Conservation (phyloP, 1,140 invertebrate species). For the Chironomus striatipennis region DNA sequence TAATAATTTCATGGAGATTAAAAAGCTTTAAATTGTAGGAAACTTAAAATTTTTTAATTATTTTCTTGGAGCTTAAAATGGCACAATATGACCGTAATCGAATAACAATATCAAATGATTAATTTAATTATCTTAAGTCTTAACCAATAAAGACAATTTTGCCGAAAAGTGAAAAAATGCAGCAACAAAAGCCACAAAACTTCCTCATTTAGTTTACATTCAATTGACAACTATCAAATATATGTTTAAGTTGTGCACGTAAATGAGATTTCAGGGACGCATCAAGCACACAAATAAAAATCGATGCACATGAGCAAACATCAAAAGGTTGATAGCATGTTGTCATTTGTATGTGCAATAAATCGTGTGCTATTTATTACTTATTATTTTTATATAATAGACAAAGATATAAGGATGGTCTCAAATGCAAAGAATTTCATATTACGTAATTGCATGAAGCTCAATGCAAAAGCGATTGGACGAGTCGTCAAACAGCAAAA, state of each 20-base stretch:
- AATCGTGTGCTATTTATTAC: neutral
- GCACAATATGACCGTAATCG: no score
- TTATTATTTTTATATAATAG: neutral
- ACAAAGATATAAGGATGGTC: neutral
- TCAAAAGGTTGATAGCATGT: neutral
- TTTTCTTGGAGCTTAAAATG: no score
- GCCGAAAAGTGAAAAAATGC: no score
- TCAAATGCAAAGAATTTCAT: conserved; percentile 9
- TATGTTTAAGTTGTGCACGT: neutral
- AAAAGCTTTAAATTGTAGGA: no score
- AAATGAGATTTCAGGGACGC: neutral
- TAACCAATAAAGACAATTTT: no score
- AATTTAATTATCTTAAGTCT: no score
- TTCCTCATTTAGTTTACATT: neutral
- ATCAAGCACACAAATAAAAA: neutral
- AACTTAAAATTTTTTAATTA: no score
- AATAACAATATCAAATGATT: no score
- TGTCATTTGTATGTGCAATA: neutral
- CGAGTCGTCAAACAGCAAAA: no score
- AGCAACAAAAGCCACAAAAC: neutral
- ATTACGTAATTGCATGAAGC: neutral
- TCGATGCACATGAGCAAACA: conserved; percentile 6
- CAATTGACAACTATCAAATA: neutral
- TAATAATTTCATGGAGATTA: no score
- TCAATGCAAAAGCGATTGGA: no score